These are phyloP conservation scores for Lepidotrigona ventralis DNA, from an alignment of 1,140 invertebrate genomes.

Conservation along the genomic window DNA sequence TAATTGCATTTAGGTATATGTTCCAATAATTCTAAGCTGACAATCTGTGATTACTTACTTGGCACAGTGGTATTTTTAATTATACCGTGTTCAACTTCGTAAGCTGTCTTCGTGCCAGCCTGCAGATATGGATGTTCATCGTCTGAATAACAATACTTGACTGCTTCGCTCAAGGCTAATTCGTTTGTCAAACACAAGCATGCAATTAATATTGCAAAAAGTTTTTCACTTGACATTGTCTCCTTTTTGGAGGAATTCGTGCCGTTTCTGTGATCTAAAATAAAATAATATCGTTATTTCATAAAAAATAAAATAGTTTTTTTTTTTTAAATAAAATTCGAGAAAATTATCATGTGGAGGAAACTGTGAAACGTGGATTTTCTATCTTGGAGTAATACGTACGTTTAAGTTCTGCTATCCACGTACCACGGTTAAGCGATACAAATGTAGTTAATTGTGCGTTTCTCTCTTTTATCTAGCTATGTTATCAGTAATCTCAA, in stretches of 20 bases:
- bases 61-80: conserved; percentile 67
- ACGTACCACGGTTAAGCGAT: background rate
- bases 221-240: conserved; percentile 12
- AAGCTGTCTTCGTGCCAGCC: conserved; percentile 77
- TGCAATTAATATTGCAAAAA: conserved; percentile 1
- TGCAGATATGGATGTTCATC: conserved; percentile 76
- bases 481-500: background rate
- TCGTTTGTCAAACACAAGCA: background rate
- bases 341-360: too few relatives aligned
- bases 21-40: background rate
- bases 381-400: background rate
- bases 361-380: background rate
- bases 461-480: background rate
- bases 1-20: background rate
- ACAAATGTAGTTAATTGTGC: background rate
- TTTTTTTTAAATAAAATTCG: background rate
- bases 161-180: background rate
- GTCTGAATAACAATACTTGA: conserved; percentile 72
- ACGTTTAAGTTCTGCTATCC: background rate
- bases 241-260: background rate
- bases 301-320: background rate
- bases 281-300: background rate
- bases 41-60: conserved; percentile 65
- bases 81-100: conserved; percentile 71
- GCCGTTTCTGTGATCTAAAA: background rate